Evolutionary conservation across 64 coral and sea anemone species (phyloP), one percentile per base, ranked within the genome.

Genomic region (Montipora capricornis): DNA sequence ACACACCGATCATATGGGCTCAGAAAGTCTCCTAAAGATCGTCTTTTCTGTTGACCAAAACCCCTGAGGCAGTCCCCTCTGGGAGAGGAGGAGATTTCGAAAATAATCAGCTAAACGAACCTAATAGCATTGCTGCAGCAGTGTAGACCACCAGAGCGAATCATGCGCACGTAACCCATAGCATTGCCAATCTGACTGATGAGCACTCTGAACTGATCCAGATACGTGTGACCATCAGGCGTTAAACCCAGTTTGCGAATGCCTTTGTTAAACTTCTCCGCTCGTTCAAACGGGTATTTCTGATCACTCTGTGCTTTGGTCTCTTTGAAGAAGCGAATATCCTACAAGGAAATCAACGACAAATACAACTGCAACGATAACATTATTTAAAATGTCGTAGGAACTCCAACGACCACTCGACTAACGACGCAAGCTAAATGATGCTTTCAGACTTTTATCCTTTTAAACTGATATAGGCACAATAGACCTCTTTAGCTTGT

Each of bases 211-310:
- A 99, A 99, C 85, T 99, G 97, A 82, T 99, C 97, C 19, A 99
- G 91, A 44, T 99, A 99, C 1, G 94, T 99, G 20, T 89, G 74
- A 0, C 94, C 95, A 46, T 94, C 97, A 45, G 97, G 97, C 0
- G 97, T 95, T 85, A 99, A 87, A 37, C 97, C 97, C 8, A 99
- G 92, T 78, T 99, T 99, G n/a, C 97, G 91, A 60, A 99, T 99
- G 79, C 97, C 97, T 58, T 99, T 99, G 83, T 99, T 99, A 67
- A 99, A 99, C 89, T 99, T 99, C 62, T 99, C 97, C 4, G 97
- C 94, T 76, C 97, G 77, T 81, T 99, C 97, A 90, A 89, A 99
- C 4, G 97, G 97, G 82, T 99, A 99, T 37, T 96, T 99, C 48
- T 99, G 97, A 77, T 94, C 92, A 26, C 74, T 82, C 80, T 96